phyloP scores from a whole-genome alignment of 2,888 invertebrate species.

The Mimas tiliae region DNA sequence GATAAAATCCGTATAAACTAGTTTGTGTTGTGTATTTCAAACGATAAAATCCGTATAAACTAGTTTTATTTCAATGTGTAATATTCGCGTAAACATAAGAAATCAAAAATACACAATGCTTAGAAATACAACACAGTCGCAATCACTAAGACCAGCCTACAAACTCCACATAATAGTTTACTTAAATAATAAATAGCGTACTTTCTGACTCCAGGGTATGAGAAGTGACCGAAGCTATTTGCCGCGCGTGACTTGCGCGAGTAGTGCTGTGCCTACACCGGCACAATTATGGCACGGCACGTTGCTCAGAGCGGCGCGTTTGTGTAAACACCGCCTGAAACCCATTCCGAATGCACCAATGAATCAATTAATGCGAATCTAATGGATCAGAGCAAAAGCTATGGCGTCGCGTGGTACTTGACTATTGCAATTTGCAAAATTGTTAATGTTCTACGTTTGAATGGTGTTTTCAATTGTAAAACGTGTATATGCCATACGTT shows the following conservation, averaged over 20 bases:
- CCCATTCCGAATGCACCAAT: conserved; percentile 31
- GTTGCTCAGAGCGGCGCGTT: conserved; percentile 19
- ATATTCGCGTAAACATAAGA: no score
- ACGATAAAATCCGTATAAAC: no score
- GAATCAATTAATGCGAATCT: conserved; percentile 38
- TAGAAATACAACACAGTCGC: no score
- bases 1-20: no score
- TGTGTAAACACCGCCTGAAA: conserved; percentile 27
- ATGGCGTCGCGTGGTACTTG: conserved; percentile 34
- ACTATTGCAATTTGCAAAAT: conserved; percentile 40
- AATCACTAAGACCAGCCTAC: background rate
- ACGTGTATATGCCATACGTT: background rate
- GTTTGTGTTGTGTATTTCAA: no score
- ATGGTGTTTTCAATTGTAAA: conserved; percentile 1
- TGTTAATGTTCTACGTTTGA: conserved; percentile 30
- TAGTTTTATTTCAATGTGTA: no score
- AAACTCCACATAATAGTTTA: no score
- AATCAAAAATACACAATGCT: no score
- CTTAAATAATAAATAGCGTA: no score
- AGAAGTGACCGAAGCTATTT: background rate
- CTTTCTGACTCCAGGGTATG: background rate
- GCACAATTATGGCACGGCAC: conserved; percentile 23
- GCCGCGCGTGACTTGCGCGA: conserved; percentile 1
- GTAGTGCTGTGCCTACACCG: background rate
- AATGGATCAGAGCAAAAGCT: conserved; percentile 36